Percentiles rank a stretch among this genome's conserved stretches.
phyloP scores from a whole-genome alignment of 2,797 vertebrate species.

The Furcifer pardalis region DNA sequence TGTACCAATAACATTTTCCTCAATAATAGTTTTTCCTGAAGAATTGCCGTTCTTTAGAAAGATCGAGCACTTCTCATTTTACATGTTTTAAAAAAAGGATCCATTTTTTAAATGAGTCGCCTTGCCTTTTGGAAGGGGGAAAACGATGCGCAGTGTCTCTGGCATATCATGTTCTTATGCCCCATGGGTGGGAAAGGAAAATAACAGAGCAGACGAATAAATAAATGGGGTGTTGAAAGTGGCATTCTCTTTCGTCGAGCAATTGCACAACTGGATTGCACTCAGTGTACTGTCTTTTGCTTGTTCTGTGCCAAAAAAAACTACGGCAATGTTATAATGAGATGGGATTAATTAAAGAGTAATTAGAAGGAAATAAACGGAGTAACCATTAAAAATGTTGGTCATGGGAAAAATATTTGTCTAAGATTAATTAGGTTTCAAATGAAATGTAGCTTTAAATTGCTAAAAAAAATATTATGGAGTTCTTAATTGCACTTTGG shows the following conservation, averaged over 20 bases:
- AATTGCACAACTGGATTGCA: slow-evolving; percentile 66
- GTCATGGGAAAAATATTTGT: slow-evolving; percentile 84
- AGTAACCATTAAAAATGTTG: slow-evolving; percentile 71
- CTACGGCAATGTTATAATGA: slow-evolving; percentile 74
- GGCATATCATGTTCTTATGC: slow-evolving; percentile 59
- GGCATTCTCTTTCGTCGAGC: slow-evolving; percentile 50
- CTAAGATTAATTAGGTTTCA: slow-evolving; percentile 82
- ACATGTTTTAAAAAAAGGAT: slow-evolving; percentile 28
- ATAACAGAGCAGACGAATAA: slow-evolving; percentile 68
- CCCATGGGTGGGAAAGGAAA: slow-evolving; percentile 69
- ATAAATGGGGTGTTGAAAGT: slow-evolving; percentile 64
- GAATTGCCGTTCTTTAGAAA: neutral
- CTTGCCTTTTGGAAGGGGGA: slow-evolving; percentile 48
- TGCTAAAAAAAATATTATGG: slow-evolving; percentile 78
- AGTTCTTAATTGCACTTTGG: slow-evolving; percentile 77
- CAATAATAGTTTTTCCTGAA: slow-evolving; percentile 3
- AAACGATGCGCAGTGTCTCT: slow-evolving; percentile 47
- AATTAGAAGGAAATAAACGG: slow-evolving; percentile 83
- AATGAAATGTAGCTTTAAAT: slow-evolving; percentile 80
- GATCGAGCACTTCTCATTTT: slow-evolving; percentile 23
- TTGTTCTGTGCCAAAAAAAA: slow-evolving; percentile 75
- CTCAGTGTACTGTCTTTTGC: slow-evolving; percentile 66
- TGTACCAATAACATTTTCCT: neutral
- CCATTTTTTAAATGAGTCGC: slow-evolving; percentile 29
- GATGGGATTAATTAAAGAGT: slow-evolving; percentile 82